Base-by-base conservation (phyloP, 2,888 invertebrate species). In the Brenthis ino region DNA sequence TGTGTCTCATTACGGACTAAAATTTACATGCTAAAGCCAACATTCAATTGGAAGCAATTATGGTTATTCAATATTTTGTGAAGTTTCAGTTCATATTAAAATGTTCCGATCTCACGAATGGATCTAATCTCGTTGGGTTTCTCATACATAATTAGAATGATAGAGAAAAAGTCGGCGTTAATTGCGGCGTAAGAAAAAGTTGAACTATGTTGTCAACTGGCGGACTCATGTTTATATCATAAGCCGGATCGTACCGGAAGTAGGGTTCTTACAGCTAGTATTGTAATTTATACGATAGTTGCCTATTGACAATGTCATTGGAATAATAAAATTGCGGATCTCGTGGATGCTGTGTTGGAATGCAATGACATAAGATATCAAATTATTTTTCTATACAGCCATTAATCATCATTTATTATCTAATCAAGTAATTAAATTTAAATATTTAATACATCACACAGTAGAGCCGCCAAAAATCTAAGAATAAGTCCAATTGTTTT, bases 41-140 rank as follows among this genome's bases (percentile, higher is more conserved):
- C 79, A 81, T 83, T 79, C 76, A 79, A 81, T 80, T 81, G 77
- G 79, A 80, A 80, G 76, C 80, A 80, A 85, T 85, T 85, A 86
- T 86, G 83, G 69, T 86, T 85, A 83, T 88, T 87, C 85, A 87
- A 90, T 90, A 89, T 86, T 88, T 83, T 81, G 84, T 83, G 82
- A 82, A 83, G 82, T 77, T 80, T 79, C 37, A 74, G 78, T 77
- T 74, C 77, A 71, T 73, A 76, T 85, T 83, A 78, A 75, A 75
- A 75, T 77, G 71, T 73, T 73, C 71, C 72, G 72, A 77, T 78
- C 79, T 77, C 78, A 80, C 77, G 76, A 72, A 63, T 67, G 75
- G 71, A 78, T 79, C 75, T 77, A 79, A 81, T 82, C 76, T 76
- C 65, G 72, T 67, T 77, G 78, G 75, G 76, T 73, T 87, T 88